These are phyloP conservation scores for Corvus cornix DNA, from an alignment of 2,113 vertebrate species.

Conservation along the genomic window DNA sequence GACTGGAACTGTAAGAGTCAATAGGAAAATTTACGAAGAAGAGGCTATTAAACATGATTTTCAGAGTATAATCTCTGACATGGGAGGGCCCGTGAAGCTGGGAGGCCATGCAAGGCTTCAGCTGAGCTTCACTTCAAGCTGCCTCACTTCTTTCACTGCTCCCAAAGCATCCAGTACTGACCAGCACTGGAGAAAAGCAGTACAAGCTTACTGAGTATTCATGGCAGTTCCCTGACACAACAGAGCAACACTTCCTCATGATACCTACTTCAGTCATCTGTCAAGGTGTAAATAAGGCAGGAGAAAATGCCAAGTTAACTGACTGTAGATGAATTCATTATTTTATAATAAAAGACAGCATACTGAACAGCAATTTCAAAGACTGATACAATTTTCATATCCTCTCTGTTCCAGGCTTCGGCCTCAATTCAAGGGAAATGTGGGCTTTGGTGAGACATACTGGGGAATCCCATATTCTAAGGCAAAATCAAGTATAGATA, in stretches of 20 bases:
- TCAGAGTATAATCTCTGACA: background rate
- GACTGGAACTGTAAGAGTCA: background rate
- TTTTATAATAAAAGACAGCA: background rate
- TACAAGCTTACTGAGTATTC: background rate
- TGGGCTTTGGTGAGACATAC: background rate
- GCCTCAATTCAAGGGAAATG: background rate
- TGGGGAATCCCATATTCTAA: background rate
- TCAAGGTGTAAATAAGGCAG: background rate
- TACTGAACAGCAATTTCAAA: background rate
- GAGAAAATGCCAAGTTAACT: background rate
- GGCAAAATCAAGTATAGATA: background rate
- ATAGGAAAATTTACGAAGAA: background rate
- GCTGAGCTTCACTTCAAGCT: background rate
- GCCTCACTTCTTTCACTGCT: background rate
- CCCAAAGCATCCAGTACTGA: background rate
- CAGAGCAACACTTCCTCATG: background rate
- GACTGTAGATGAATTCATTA: background rate
- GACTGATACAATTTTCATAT: background rate
- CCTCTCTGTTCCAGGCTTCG: background rate
- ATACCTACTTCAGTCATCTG: background rate
- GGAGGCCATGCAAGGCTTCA: background rate
- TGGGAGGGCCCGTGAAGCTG: background rate
- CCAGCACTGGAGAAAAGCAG: background rate
- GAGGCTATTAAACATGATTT: background rate
- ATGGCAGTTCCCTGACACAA: background rate